Conservation (phyloP, 92 coral and sea anemone genomes). For the Parazoanthus swiftii region DNA sequence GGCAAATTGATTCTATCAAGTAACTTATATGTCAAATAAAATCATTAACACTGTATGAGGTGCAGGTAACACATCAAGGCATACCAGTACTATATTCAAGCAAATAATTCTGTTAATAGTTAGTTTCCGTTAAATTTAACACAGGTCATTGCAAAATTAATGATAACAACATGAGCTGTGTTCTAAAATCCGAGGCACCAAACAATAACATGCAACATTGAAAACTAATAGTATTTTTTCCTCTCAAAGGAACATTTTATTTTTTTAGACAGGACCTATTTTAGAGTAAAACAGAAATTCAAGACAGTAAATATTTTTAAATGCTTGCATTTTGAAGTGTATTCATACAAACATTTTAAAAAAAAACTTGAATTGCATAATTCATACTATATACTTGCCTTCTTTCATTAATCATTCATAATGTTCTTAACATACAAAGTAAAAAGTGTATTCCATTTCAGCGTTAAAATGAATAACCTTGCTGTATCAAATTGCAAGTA, state of each 20-base stretch:
- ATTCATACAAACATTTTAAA: conserved; percentile 4
- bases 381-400: conserved; percentile 1
- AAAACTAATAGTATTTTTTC: too few species aligned
- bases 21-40: not conserved
- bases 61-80: not conserved
- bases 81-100: not conserved
- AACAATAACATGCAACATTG: too few species aligned
- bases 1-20: not conserved
- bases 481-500: not conserved
- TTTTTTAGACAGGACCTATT: not conserved
- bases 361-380: conserved; percentile 28
- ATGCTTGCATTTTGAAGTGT: not conserved
- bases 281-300: not conserved
- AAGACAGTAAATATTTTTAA: not conserved
- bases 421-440: conserved; percentile 1
- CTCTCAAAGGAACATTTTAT: not conserved
- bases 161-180: not conserved
- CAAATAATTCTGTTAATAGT: too few species aligned
- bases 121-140: not conserved
- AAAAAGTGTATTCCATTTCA: conserved; percentile 22
- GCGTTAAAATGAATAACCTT: not conserved
- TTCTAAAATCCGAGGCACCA: not conserved
- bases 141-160: not conserved
- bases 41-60: not conserved
- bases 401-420: conserved; percentile 31